These are phyloP conservation scores for Himalopsyche tibetana DNA, from an alignment of 2,888 invertebrate species.

Conservation along the genomic window DNA sequence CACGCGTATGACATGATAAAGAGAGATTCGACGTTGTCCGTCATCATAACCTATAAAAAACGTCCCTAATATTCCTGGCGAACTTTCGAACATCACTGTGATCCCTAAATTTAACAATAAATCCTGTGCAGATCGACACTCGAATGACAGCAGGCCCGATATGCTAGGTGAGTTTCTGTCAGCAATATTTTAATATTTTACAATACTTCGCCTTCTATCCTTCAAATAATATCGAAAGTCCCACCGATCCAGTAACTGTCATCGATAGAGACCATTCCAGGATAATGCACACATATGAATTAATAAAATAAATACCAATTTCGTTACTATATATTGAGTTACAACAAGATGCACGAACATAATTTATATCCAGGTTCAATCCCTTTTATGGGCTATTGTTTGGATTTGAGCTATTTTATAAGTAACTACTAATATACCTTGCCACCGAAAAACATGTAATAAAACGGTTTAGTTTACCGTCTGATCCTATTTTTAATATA, in stretches of 20 bases:
- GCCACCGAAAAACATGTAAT: no score
- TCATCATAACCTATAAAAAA: slow-evolving; percentile 34
- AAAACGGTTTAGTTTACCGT: no score
- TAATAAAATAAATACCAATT: no score
- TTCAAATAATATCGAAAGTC: neutral
- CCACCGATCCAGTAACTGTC: neutral
- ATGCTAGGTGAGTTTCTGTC: slow-evolving; percentile 19
- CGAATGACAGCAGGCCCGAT: neutral
- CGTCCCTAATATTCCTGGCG: slow-evolving; percentile 11
- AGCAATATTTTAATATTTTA: neutral
- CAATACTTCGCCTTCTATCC: neutral
- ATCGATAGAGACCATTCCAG: neutral
- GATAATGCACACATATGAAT: no score
- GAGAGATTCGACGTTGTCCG: slow-evolving; percentile 26
- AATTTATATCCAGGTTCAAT: no score
- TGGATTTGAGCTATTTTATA: no score
- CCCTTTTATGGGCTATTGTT: no score
- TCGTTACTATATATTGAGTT: no score
- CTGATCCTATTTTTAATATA: no score
- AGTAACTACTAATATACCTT: no score
- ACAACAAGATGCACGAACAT: no score
- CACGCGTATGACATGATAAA: slow-evolving; percentile 34
- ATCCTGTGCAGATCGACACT: slow-evolving; percentile 11
- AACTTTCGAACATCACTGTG: slow-evolving; percentile 25
- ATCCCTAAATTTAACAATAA: slow-evolving; percentile 1